Conservation (phyloP, 2,888 invertebrate genomes). For the Campoplex capitator region DNA sequence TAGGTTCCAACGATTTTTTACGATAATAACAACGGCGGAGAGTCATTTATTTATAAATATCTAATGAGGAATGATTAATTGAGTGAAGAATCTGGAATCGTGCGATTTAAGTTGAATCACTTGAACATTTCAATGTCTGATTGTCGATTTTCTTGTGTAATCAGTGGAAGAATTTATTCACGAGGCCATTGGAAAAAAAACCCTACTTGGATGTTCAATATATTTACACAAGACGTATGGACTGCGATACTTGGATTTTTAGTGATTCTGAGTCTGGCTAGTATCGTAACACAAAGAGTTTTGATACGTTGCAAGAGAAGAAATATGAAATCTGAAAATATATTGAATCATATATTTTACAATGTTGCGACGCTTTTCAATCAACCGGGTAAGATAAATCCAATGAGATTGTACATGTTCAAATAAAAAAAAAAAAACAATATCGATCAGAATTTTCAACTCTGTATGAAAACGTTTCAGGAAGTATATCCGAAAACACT, state of each 20-base stretch:
- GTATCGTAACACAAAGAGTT: constrained; percentile 60
- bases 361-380: constrained; percentile 70
- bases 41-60: no score
- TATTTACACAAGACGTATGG: constrained; percentile 71
- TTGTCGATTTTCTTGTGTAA: not conserved
- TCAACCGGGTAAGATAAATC: constrained; percentile 69
- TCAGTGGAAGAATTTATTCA: constrained; percentile 35
- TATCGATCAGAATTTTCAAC: not conserved
- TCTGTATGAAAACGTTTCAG: constrained; percentile 41
- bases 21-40: no score
- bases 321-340: not conserved
- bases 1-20: no score
- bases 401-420: not conserved
- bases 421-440: not conserved
- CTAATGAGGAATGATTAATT: not conserved
- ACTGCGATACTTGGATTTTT: constrained; percentile 59
- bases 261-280: constrained; percentile 62
- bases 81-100: not conserved
- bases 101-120: not conserved
- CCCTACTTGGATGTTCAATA: constrained; percentile 72
- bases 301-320: not conserved
- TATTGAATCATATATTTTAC: constrained; percentile 71
- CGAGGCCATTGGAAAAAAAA: constrained; percentile 32
- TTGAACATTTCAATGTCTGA: not conserved
- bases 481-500: not conserved